Conservation (phyloP, 2,113 vertebrate species). For the Asarcornis scutulata region DNA sequence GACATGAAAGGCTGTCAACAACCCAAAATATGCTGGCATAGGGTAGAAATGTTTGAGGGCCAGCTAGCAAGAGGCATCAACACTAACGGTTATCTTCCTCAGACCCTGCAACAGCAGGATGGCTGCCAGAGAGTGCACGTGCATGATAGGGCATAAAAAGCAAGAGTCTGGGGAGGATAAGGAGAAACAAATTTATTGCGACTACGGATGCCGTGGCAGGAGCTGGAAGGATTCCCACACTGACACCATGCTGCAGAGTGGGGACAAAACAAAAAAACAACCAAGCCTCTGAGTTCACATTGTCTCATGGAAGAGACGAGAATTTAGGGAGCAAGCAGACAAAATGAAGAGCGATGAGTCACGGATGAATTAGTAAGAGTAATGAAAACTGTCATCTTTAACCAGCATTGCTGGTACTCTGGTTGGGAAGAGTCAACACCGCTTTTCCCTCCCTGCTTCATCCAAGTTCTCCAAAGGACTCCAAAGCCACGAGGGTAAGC, state of each 20-base stretch:
- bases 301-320: not conserved
- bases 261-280: not conserved
- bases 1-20: not conserved
- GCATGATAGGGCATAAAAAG: not conserved
- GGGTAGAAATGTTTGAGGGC: not conserved
- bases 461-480: not conserved
- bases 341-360: not conserved
- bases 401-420: not conserved
- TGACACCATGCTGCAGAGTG: not conserved
- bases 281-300: not conserved
- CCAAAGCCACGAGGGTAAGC: not conserved
- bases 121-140: not conserved
- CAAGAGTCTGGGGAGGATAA: not conserved
- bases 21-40: fast-evolving
- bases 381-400: not conserved
- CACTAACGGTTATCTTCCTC: not conserved
- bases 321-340: not conserved
- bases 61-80: not conserved
- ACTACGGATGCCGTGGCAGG: not conserved
- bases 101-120: not conserved
- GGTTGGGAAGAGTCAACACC: not conserved
- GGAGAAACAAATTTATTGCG: not conserved
- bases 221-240: not conserved
- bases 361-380: not conserved
- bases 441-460: not conserved